A percentile compares a stretch with the other conserved stretches of the same genome.
Conservation (phyloP, 2,113 vertebrate genomes). For the Eubucco bourcierii region DNA sequence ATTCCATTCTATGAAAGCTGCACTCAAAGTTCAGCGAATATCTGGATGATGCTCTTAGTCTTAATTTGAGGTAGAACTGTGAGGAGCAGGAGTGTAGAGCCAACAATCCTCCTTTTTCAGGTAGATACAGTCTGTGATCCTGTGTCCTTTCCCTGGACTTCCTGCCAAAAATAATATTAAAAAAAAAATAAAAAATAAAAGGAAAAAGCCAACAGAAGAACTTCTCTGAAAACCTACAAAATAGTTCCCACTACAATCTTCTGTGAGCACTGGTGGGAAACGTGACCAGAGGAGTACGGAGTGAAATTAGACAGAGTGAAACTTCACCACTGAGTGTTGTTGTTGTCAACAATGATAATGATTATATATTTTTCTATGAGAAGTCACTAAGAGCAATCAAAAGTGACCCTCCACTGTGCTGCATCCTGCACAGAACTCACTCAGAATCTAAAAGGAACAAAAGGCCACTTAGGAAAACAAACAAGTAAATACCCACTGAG, state of each 20-base stretch:
- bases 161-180: too few species aligned
- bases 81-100: background rate
- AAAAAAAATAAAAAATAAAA: too few species aligned
- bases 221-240: background rate
- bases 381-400: background rate
- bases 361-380: background rate
- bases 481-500: background rate
- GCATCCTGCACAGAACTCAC: background rate
- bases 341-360: background rate
- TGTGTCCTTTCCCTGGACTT: background rate
- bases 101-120: background rate
- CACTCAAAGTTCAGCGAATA: background rate
- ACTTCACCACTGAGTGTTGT: background rate
- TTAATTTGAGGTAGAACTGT: background rate
- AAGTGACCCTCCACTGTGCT: background rate
- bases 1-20: too few species aligned
- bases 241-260: background rate
- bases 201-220: background rate
- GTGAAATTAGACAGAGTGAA: background rate
- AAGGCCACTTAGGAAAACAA: background rate
- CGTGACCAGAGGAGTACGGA: background rate
- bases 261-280: background rate
- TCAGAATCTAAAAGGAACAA: background rate
- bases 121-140: background rate
- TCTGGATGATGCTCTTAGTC: background rate